These are phyloP conservation scores for Podotricha telesiphe DNA, from an alignment of 2,888 invertebrate genomes.

Conservation along the genomic window DNA sequence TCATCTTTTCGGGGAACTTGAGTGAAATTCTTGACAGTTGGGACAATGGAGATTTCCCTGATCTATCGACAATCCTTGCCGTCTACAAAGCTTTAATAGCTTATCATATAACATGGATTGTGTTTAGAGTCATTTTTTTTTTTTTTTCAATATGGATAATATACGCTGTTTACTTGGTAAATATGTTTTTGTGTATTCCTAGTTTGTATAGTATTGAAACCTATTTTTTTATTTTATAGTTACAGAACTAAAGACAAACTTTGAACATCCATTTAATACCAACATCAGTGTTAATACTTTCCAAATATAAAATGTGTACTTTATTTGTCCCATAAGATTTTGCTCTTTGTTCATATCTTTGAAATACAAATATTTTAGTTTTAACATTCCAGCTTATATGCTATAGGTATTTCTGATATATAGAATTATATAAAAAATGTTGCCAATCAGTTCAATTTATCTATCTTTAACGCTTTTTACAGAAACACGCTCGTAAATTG, in stretches of 20 bases:
- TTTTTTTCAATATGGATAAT: not conserved
- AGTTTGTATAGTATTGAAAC: no score
- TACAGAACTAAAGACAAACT: no score
- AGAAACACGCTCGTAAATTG: not conserved
- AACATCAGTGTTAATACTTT: no score
- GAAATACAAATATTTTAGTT: no score
- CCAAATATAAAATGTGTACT: no score
- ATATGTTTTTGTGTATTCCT: not conserved
- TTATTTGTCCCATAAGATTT: no score
- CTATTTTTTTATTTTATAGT: no score
- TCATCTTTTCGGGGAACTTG: not conserved
- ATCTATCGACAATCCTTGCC: constrained; percentile 6
- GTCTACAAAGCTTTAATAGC: not conserved
- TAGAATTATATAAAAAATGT: no score
- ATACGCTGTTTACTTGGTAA: not conserved
- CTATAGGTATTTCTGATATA: no score
- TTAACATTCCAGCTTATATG: no score
- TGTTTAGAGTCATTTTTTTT: not conserved
- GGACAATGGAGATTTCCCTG: not conserved
- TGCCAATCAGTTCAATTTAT: not conserved
- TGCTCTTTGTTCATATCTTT: no score
- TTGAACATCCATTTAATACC: no score
- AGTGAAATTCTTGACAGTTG: not conserved
- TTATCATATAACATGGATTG: not conserved
- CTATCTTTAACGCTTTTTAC: not conserved